These are phyloP conservation scores for Suillia variegata DNA, from an alignment of 2,888 invertebrate genomes.

Conservation along the genomic window DNA sequence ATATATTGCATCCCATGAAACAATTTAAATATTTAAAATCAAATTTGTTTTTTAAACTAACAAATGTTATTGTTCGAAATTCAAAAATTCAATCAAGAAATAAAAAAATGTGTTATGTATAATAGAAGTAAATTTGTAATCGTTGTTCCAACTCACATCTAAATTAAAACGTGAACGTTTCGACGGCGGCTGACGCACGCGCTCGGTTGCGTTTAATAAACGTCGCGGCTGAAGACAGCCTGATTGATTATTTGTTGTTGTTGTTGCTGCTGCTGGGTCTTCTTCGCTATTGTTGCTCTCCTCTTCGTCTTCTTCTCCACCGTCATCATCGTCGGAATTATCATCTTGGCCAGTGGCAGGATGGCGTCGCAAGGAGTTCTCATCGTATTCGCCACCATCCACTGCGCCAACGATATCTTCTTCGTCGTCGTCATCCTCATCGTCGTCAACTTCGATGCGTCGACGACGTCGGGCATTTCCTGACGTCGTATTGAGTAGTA, in stretches of 20 bases:
- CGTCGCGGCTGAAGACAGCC: too few relatives aligned
- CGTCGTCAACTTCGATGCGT: conserved; percentile 42
- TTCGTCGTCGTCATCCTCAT: conserved; percentile 36
- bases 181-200: conserved; percentile 29
- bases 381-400: conserved; percentile 39
- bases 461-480: conserved; percentile 42
- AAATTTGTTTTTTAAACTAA: too few relatives aligned
- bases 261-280: conserved; percentile 15
- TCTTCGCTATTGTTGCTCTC: conserved; percentile 43
- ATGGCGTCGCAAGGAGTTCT: conserved; percentile 31
- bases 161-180: conserved; percentile 34
- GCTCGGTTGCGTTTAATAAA: conserved; percentile 10
- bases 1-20: too few relatives aligned
- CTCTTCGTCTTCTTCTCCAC: conserved; percentile 33
- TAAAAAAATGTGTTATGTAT: too few relatives aligned
- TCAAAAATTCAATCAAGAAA: too few relatives aligned
- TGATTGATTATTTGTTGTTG: conserved; percentile 12
- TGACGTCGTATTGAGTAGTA: too few relatives aligned
- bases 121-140: too few relatives aligned
- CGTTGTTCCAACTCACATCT: conserved; percentile 29
- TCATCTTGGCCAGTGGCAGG: conserved; percentile 13
- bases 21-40: too few relatives aligned
- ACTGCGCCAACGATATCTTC: conserved; percentile 41
- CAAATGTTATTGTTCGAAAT: too few relatives aligned
- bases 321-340: conserved; percentile 29